phyloP scores from a whole-genome alignment of 2,797 vertebrate species.

The Manis javanica region DNA sequence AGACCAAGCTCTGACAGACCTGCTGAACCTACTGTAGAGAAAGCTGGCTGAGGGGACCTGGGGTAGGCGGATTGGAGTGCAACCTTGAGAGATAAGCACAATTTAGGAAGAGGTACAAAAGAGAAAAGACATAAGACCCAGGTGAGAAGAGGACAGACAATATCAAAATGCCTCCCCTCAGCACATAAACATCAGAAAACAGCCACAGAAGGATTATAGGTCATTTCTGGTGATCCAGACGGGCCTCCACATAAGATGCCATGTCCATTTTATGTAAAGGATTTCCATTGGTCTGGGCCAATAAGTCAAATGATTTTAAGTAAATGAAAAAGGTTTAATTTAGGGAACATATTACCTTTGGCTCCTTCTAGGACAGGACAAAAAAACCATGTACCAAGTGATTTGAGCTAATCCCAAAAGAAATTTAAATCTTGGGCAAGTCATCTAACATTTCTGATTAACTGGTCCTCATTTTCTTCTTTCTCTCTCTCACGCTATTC shows the following conservation, averaged over 20 bases:
- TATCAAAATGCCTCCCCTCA: neutral
- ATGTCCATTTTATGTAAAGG: neutral
- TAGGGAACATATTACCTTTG: neutral
- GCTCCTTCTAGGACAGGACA: neutral
- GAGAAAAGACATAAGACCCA: neutral
- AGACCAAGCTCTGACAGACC: neutral
- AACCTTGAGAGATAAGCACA: neutral
- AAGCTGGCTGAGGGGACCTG: neutral
- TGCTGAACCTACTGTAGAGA: neutral
- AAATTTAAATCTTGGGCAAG: neutral
- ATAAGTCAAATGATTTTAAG: neutral
- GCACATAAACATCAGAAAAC: neutral
- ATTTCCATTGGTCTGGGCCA: neutral
- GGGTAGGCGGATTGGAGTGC: neutral
- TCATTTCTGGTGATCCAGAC: neutral
- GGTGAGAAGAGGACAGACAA: neutral
- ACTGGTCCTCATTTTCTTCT: neutral
- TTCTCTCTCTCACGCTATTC: neutral
- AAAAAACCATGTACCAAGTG: neutral
- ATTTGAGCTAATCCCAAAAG: neutral
- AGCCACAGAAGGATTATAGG: neutral
- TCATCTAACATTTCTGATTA: neutral
- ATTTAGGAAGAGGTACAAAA: neutral
- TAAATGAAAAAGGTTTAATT: neutral
- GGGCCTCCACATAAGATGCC: accelerated